These are phyloP conservation scores for Oedothorax gibbosus DNA, from an alignment of 1,140 invertebrate genomes.

Conservation along the genomic window DNA sequence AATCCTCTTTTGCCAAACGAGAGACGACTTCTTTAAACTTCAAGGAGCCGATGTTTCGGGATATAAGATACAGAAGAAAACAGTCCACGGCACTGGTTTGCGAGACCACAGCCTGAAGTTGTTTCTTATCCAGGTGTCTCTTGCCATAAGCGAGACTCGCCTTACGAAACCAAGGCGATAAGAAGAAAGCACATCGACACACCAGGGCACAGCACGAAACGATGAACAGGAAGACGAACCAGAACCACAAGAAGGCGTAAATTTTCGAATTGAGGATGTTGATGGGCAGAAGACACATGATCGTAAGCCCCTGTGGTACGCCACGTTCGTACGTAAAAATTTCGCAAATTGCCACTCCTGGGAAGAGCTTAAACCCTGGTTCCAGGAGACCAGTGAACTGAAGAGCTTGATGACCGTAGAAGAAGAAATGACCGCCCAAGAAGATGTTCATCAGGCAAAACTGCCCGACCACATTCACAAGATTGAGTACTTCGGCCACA, in stretches of 20 bases:
- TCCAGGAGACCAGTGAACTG: conserved; percentile 80
- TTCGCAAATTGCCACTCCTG: conserved; percentile 88
- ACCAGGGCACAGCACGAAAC: conserved; percentile 77
- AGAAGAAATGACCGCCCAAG: conserved; percentile 70
- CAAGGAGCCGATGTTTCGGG: conserved; percentile 82
- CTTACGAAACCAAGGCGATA: background rate
- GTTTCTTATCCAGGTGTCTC: conserved; percentile 32
- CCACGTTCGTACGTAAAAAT: conserved; percentile 88
- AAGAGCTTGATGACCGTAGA: conserved; percentile 77
- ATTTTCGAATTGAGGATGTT: conserved; percentile 91
- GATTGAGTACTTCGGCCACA: conserved; percentile 77
- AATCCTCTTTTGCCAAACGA: background rate
- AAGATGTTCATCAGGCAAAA: conserved; percentile 71
- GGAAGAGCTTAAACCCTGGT: conserved; percentile 79
- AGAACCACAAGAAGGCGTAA: conserved; percentile 85
- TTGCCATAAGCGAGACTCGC: conserved; percentile 33
- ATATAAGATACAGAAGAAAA: conserved; percentile 81
- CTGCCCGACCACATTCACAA: conserved; percentile 69
- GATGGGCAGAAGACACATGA: conserved; percentile 83
- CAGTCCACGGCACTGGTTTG: conserved; percentile 81
- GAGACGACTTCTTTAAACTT: conserved; percentile 14
- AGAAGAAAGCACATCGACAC: conserved; percentile 83
- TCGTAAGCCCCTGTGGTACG: conserved; percentile 76
- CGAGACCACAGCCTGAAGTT: background rate
- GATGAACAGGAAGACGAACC: conserved; percentile 79